phyloP scores from a whole-genome alignment of 2,797 vertebrate species.

The Pterois miles region DNA sequence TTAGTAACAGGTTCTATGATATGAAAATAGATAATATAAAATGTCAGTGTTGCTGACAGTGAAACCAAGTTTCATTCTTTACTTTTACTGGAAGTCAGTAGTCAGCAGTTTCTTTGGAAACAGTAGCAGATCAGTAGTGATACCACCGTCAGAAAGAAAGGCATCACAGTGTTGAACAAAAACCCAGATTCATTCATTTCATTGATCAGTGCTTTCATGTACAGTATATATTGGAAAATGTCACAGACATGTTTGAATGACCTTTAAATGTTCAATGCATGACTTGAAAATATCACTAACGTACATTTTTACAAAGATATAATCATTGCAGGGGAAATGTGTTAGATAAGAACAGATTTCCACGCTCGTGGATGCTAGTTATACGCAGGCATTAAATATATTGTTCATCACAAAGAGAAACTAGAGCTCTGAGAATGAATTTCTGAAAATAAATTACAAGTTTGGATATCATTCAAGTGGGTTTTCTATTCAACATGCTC shows the following conservation, averaged over 20 bases:
- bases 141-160: background rate
- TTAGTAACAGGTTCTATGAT: background rate
- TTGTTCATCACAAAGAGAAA: background rate
- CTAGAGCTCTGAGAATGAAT: background rate
- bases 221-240: background rate
- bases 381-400: background rate
- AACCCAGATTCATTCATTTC: background rate
- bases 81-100: background rate
- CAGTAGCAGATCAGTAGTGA: background rate
- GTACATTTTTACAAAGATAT: background rate
- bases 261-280: background rate
- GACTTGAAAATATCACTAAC: background rate
- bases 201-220: background rate
- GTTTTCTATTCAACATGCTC: background rate
- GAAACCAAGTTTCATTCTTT: too few relatives aligned
- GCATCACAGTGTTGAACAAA: background rate
- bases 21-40: too few relatives aligned
- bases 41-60: too few relatives aligned
- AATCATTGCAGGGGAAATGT: background rate
- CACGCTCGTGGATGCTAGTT: background rate
- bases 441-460: background rate
- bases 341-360: background rate
- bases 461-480: background rate
- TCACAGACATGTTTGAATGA: background rate
- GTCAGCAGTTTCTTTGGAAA: background rate